A percentile compares a stretch with the other conserved stretches of the same genome.
Conservation (phyloP, 2,113 vertebrate species). For the Zapus hudsonius region DNA sequence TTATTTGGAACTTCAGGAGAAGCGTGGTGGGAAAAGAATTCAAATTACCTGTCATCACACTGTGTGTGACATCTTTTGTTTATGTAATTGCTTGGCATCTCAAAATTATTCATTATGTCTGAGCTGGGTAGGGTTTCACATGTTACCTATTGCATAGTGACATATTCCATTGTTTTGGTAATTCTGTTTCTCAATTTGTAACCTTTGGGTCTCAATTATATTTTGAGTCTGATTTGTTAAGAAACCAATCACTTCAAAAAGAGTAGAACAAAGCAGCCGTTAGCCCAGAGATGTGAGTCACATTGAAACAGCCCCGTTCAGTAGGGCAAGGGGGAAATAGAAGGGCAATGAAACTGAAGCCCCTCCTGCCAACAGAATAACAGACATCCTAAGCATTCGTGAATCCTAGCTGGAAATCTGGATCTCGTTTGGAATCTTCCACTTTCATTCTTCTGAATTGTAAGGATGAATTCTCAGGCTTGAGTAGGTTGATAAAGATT, state of each 20-base stretch:
- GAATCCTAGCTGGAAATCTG: neutral
- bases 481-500: slow-evolving; percentile 51
- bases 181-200: neutral
- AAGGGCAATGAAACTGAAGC: neutral
- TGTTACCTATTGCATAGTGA: neutral
- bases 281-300: neutral
- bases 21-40: slow-evolving; percentile 1
- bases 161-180: neutral
- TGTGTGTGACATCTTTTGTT: neutral
- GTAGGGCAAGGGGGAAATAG: neutral
- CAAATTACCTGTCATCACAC: neutral
- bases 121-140: neutral
- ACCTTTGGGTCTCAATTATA: neutral
- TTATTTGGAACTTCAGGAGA: slow-evolving; percentile 20
- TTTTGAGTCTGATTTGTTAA: slow-evolving; percentile 43
- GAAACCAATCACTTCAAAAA: slow-evolving; percentile 17
- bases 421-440: neutral
- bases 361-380: neutral
- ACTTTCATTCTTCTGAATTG: slow-evolving; percentile 5
- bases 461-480: slow-evolving; percentile 7
- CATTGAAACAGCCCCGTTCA: neutral
- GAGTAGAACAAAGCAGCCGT: neutral
- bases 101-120: neutral
- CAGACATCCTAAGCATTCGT: neutral
- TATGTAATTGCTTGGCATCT: neutral